Evolutionary conservation across 2,888 invertebrate species (phyloP).

Genomic region (Chaetogeoica ovagalla): DNA sequence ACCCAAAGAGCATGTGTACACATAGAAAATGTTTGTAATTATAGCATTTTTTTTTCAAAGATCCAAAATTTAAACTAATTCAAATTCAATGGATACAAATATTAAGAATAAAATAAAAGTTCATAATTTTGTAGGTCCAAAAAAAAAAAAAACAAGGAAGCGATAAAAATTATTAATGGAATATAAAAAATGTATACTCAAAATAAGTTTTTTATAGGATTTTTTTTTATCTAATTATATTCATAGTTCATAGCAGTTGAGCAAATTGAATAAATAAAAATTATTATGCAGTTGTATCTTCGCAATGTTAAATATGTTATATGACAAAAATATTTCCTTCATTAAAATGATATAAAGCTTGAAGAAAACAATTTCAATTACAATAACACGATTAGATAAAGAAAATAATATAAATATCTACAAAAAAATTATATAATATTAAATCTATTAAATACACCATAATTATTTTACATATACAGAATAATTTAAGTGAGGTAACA

Average conservation of each 20-base stretch:
- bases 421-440: slow-evolving; percentile 47
- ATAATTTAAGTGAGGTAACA: slow-evolving; percentile 13
- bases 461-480: slow-evolving; percentile 37
- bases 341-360: slow-evolving; percentile 14
- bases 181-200: slow-evolving; percentile 27
- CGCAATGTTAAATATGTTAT: slow-evolving; percentile 2
- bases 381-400: slow-evolving; percentile 26
- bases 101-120: background rate
- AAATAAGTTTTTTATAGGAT: slow-evolving; percentile 7
- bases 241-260: slow-evolving; percentile 38
- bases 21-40: slow-evolving; percentile 1
- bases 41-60: too few species aligned
- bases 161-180: background rate
- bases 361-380: slow-evolving; percentile 35
- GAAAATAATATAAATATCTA: slow-evolving; percentile 48
- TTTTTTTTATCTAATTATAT: slow-evolving; percentile 25
- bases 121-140: background rate
- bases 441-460: slow-evolving; percentile 31
- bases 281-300: slow-evolving; percentile 20
- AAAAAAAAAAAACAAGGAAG: slow-evolving; percentile 11
- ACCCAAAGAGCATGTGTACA: slow-evolving; percentile 6
- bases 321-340: slow-evolving; percentile 9
- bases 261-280: slow-evolving; percentile 47
- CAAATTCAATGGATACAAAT: background rate
- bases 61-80: background rate